A percentile compares a stretch with the other conserved stretches of the same genome.
Evolutionary conservation across 2,888 invertebrate species (phyloP).

Genomic region (Yponomeuta sedellus): DNA sequence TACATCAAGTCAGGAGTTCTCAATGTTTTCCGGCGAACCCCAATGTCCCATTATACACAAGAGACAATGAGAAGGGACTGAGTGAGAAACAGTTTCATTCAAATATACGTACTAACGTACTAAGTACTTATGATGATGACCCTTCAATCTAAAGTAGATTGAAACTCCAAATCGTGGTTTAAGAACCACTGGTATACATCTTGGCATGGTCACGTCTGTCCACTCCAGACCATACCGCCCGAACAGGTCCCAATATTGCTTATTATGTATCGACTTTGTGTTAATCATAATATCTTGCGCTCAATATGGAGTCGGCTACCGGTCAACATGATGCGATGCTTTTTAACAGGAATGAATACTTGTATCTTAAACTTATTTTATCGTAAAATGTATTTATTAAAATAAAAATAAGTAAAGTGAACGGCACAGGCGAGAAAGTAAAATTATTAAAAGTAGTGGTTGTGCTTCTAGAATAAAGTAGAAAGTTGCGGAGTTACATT

Average conservation of each 20-base stretch:
- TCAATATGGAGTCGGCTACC: slow-evolving; percentile 52
- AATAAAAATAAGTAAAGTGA: too few species aligned
- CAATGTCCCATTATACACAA: too few species aligned
- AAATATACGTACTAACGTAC: too few species aligned
- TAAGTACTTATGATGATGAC: too few species aligned
- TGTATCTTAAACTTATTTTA: background rate
- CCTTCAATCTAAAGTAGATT: background rate
- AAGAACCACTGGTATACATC: slow-evolving; percentile 34
- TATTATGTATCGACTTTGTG: slow-evolving; percentile 72
- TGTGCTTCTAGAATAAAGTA: too few species aligned
- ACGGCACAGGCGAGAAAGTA: too few species aligned
- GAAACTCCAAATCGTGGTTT: background rate
- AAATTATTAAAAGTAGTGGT: too few species aligned
- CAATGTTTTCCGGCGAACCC: background rate
- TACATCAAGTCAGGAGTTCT: background rate
- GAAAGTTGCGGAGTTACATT: too few species aligned
- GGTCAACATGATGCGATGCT: slow-evolving; percentile 38
- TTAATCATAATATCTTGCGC: slow-evolving; percentile 70
- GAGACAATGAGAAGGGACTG: too few species aligned
- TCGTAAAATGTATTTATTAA: too few species aligned
- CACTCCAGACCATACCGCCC: slow-evolving; percentile 47
- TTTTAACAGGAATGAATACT: background rate
- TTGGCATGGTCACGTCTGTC: slow-evolving; percentile 57
- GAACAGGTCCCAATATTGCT: slow-evolving; percentile 70
- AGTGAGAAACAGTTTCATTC: background rate